phyloP scores from a whole-genome alignment of 2,797 vertebrate genomes.

The Garrulus glandarius region DNA sequence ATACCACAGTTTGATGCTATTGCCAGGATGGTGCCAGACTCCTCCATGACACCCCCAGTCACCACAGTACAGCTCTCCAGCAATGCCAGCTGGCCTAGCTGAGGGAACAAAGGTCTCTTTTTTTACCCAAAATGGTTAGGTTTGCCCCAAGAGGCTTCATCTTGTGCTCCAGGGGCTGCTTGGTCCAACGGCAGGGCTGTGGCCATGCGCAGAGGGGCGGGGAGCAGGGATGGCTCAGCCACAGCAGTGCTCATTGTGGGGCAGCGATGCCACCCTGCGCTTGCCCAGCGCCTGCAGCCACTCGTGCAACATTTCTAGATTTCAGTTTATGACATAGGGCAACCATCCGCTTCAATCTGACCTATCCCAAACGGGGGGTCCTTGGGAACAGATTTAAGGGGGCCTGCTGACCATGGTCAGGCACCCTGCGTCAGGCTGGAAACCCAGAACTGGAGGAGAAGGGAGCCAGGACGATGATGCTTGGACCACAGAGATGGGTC shows the following conservation, averaged over 20 bases:
- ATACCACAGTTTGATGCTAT: background rate
- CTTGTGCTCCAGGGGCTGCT: background rate
- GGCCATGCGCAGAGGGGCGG: fast-evolving
- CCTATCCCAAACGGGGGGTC: fast-evolving
- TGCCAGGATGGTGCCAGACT: background rate
- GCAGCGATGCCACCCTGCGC: background rate
- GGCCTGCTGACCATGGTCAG: background rate
- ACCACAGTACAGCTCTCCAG: background rate
- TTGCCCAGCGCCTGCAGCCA: background rate
- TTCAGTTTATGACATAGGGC: fast-evolving
- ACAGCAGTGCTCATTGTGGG: fast-evolving
- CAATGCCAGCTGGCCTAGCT: background rate
- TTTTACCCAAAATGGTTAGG: background rate
- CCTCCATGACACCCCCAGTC: too few relatives aligned
- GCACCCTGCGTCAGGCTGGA: background rate
- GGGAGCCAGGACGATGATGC: background rate
- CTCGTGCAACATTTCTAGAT: background rate
- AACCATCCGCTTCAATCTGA: background rate
- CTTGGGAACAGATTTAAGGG: background rate
- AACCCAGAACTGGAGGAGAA: background rate
- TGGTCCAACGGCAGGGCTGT: background rate
- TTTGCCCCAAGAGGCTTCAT: background rate
- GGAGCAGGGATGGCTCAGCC: background rate
- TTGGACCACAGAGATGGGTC: background rate
- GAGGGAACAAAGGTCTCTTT: background rate